Percentiles rank a stretch among this genome's conserved stretches.
Conservation (phyloP, 2,113 vertebrate genomes). For the Spizaetus ornatus region DNA sequence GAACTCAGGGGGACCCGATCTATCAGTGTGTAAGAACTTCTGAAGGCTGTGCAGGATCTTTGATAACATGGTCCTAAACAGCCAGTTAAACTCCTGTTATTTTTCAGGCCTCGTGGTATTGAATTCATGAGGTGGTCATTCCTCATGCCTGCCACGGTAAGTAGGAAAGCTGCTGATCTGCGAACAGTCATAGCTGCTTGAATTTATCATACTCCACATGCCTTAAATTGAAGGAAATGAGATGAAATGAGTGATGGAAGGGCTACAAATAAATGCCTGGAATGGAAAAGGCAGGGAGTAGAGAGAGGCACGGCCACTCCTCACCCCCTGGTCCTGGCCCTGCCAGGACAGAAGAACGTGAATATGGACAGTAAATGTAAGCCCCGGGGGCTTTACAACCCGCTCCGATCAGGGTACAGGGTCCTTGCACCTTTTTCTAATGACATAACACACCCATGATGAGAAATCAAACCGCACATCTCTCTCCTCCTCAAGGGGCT, state of each 20-base stretch:
- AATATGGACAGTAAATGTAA: neutral
- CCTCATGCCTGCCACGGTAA: neutral
- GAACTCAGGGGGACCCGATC: neutral
- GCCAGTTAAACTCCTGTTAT: neutral
- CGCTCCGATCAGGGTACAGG: neutral
- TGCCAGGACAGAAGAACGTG: neutral
- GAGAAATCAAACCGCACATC: neutral
- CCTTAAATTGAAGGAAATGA: conserved; percentile 7
- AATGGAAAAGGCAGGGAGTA: neutral
- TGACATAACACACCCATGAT: neutral
- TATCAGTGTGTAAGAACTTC: neutral
- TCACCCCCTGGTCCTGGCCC: neutral
- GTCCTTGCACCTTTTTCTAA: neutral
- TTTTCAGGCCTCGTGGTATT: neutral
- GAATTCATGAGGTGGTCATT: conserved; percentile 9
- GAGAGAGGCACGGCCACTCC: neutral
- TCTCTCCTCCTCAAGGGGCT: neutral
- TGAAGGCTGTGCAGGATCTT: neutral
- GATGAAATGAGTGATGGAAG: neutral
- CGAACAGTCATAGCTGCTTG: neutral
- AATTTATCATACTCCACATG: conserved; percentile 18
- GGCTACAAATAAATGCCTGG: neutral
- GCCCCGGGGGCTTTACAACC: neutral
- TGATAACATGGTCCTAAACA: neutral
- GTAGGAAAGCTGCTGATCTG: conserved; percentile 34